Conservation (phyloP, 1,140 invertebrate species). For the Neelides sp. region DNA sequence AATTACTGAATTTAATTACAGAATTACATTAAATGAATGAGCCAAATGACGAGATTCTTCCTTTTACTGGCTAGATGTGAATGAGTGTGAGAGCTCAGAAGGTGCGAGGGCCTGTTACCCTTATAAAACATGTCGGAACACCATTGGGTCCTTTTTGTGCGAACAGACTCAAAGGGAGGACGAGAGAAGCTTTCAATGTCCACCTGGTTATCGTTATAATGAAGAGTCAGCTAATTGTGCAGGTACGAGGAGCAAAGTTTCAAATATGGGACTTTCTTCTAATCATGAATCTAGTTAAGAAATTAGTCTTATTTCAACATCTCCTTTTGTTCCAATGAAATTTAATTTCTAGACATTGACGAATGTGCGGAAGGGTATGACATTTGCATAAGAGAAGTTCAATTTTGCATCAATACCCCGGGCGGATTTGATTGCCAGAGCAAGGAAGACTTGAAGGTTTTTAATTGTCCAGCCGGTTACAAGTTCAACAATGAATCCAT, state of each 20-base stretch:
- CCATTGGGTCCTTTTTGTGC: constrained; percentile 52
- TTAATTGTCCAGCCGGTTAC: constrained; percentile 52
- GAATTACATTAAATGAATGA: too few relatives aligned
- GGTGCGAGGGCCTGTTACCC: constrained; percentile 40
- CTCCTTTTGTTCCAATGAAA: background rate
- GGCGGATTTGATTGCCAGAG: constrained; percentile 51
- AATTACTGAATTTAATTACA: constrained; percentile 17
- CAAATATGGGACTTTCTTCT: background rate
- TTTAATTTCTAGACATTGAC: constrained; percentile 47
- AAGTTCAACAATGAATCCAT: constrained; percentile 44
- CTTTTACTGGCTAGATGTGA: constrained; percentile 43
- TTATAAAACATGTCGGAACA: constrained; percentile 48
- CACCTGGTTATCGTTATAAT: constrained; percentile 48
- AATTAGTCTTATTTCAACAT: background rate
- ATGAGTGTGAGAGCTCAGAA: constrained; percentile 45
- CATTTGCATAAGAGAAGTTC: constrained; percentile 48
- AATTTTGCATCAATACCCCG: constrained; percentile 56
- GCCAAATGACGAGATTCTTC: too few relatives aligned
- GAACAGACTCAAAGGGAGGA: constrained; percentile 36
- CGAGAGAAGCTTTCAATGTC: constrained; percentile 37
- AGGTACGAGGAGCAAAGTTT: constrained; percentile 34
- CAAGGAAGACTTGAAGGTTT: constrained; percentile 30
- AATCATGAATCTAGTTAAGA: background rate
- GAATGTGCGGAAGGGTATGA: constrained; percentile 49
- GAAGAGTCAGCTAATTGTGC: constrained; percentile 38